These are phyloP conservation scores for Isoperla grammatica DNA, from an alignment of 2,888 invertebrate genomes.

Conservation along the genomic window DNA sequence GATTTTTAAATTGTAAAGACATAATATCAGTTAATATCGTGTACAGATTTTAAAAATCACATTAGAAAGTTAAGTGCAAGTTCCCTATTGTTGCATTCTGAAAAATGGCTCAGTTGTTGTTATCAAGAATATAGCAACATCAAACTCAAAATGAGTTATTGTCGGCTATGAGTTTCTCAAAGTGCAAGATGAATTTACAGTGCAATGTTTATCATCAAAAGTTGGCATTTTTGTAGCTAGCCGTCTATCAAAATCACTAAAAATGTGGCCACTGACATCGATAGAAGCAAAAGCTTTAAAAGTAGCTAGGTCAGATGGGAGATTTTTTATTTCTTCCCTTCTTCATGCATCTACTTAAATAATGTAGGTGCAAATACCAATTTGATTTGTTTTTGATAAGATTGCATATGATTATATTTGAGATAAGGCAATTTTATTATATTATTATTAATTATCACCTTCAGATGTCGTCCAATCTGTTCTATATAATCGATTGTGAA, in stretches of 20 bases:
- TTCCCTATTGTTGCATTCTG: too few species aligned
- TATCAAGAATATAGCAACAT: neutral
- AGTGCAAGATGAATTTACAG: neutral
- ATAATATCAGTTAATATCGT: too few species aligned
- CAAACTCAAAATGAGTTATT: neutral
- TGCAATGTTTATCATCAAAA: neutral
- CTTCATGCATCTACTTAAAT: too few species aligned
- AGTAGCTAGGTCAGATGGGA: neutral
- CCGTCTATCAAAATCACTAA: neutral
- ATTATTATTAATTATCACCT: neutral
- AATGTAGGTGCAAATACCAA: too few species aligned
- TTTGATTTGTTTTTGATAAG: too few species aligned
- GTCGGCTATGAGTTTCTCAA: neutral
- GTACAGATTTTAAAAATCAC: too few species aligned
- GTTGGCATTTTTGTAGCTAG: slow-evolving; percentile 6
- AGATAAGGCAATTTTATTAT: too few species aligned
- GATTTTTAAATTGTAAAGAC: too few species aligned
- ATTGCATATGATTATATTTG: too few species aligned
- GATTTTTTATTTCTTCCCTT: neutral
- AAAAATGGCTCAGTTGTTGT: too few species aligned
- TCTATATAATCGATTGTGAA: neutral
- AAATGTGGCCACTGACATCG: neutral
- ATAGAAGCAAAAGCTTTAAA: neutral
- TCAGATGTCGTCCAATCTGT: slow-evolving; percentile 6
- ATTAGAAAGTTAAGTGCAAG: too few species aligned